phyloP scores from a whole-genome alignment of 2,888 invertebrate species.

The Slavum lentiscoides region DNA sequence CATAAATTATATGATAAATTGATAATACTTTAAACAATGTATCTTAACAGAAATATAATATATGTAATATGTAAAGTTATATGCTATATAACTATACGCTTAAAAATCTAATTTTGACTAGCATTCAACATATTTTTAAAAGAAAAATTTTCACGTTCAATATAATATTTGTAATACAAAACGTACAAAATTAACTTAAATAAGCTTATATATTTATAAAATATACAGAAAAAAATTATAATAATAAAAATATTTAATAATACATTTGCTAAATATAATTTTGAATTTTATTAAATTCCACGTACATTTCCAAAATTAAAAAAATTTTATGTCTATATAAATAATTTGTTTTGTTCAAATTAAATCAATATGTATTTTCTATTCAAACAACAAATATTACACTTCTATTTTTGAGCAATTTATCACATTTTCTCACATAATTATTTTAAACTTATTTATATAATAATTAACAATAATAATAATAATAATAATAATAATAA shows the following conservation, averaged over 20 bases:
- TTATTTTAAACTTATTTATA: background rate
- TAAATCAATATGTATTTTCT: constrained; percentile 23
- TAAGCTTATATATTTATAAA: constrained; percentile 33
- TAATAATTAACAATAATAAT: no score
- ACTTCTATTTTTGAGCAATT: constrained; percentile 47
- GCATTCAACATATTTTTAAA: constrained; percentile 40
- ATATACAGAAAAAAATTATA: constrained; percentile 27
- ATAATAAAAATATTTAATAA: constrained; percentile 11
- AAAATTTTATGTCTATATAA: constrained; percentile 21
- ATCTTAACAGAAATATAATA: constrained; percentile 33
- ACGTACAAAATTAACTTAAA: constrained; percentile 42
- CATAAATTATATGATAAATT: constrained; percentile 18
- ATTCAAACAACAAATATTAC: constrained; percentile 27
- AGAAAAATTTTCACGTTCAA: constrained; percentile 31
- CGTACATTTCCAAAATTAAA: constrained; percentile 26
- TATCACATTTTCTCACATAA: constrained; percentile 48
- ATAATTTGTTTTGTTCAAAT: constrained; percentile 38
- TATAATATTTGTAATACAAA: constrained; percentile 35
- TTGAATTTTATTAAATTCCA: constrained; percentile 45
- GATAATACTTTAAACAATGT: constrained; percentile 38
- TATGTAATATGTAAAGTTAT: constrained; percentile 10
- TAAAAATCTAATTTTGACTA: constrained; percentile 49
- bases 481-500: no score
- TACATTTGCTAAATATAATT: constrained; percentile 45
- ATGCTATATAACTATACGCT: constrained; percentile 1